Evolutionary conservation across 2,113 vertebrate species (phyloP).

Genomic region (Stigmatopora argus): DNA sequence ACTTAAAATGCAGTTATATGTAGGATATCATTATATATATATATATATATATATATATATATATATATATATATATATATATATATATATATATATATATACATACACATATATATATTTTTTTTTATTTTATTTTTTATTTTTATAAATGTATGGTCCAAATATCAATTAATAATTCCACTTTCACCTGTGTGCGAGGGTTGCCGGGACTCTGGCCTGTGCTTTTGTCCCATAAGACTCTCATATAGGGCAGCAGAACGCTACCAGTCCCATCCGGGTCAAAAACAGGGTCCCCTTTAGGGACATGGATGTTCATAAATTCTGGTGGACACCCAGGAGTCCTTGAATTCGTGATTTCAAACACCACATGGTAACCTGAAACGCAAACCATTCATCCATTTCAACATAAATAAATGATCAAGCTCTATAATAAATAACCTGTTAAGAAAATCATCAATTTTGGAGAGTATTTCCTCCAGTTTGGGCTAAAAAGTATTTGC

Average conservation of each 20-base stretch:
- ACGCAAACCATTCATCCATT: background rate
- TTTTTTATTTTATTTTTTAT: too few species aligned
- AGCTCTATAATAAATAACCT: background rate
- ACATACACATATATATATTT: too few species aligned
- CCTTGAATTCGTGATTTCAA: slow-evolving; percentile 65
- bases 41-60: too few species aligned
- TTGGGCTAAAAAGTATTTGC: too few species aligned
- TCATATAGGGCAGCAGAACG: slow-evolving; percentile 80
- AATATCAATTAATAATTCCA: background rate
- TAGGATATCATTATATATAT: too few species aligned
- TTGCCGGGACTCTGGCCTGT: slow-evolving; percentile 86
- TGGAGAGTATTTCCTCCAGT: too few species aligned
- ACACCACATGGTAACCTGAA: slow-evolving; percentile 76
- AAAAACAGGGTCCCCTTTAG: slow-evolving; percentile 77
- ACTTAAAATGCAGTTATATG: background rate
- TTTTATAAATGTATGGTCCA: background rate
- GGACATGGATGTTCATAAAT: slow-evolving; percentile 84
- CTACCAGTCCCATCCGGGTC: slow-evolving; percentile 64
- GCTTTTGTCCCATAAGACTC: slow-evolving; percentile 74
- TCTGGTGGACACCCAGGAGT: slow-evolving; percentile 76
- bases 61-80: too few species aligned
- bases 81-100: too few species aligned
- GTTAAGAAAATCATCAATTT: too few species aligned
- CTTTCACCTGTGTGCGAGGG: slow-evolving; percentile 76
- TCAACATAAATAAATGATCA: background rate